phyloP scores from a whole-genome alignment of 2,888 invertebrate species.

The Theretra japonica region DNA sequence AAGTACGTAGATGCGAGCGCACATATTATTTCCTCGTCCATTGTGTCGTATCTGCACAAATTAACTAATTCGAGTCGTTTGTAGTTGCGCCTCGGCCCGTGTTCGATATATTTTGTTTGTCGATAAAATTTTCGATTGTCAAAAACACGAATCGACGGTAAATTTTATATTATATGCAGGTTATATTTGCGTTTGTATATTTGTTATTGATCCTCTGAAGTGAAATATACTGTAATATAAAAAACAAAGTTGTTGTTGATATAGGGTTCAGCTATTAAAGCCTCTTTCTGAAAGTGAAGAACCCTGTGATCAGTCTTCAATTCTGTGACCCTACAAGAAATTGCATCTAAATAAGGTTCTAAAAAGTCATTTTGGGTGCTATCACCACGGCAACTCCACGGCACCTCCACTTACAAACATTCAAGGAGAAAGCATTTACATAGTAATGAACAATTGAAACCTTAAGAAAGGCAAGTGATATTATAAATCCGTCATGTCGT shows the following conservation, averaged over 20 bases:
- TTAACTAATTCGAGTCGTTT: conserved; percentile 76
- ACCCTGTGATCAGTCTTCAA: too few species aligned
- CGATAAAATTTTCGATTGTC: conserved; percentile 35
- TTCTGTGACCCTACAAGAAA: too few species aligned
- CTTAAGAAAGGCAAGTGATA: too few species aligned
- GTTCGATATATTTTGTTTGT: conserved; percentile 38
- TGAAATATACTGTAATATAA: not conserved
- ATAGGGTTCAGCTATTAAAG: too few species aligned
- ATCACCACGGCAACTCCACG: too few species aligned
- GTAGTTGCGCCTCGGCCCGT: conserved; percentile 47
- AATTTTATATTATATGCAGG: not conserved
- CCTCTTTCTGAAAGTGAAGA: too few species aligned
- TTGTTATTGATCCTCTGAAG: not conserved
- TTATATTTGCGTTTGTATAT: not conserved
- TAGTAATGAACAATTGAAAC: too few species aligned
- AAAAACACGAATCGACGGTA: not conserved
- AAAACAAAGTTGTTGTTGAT: too few species aligned
- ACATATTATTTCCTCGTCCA: conserved; percentile 81
- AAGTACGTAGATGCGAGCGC: conserved; percentile 60
- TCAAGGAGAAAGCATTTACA: too few species aligned
- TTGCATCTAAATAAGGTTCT: too few species aligned
- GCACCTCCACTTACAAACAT: too few species aligned
- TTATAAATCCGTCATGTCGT: not conserved
- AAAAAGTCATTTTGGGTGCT: too few species aligned
- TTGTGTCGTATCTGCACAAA: conserved; percentile 82